Conservation (phyloP, 2,113 vertebrate genomes). For the Microcebus ravelobensis region DNA sequence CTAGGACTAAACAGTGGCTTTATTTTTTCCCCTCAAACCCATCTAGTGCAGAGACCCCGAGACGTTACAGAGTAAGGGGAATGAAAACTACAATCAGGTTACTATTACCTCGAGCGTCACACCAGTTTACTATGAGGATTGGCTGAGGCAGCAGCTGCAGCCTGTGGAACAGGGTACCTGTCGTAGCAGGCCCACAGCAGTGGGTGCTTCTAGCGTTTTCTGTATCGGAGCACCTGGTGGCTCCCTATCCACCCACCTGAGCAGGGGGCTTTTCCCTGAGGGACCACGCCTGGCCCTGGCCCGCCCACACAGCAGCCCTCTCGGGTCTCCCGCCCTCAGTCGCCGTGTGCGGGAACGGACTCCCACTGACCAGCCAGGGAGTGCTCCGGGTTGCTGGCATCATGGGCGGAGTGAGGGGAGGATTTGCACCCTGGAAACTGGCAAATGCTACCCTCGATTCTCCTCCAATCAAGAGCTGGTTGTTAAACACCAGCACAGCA, state of each 20-base stretch:
- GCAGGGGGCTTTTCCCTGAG: neutral
- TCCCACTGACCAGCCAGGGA: neutral
- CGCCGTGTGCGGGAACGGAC: neutral
- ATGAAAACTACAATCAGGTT: rapidly evolving
- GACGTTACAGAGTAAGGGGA: rapidly evolving
- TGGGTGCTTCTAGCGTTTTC: rapidly evolving
- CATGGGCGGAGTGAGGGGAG: neutral
- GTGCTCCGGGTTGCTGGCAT: neutral
- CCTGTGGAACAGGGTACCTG: rapidly evolving
- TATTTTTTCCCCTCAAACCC: neutral
- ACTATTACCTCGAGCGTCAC: rapidly evolving
- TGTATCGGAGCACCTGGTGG: rapidly evolving
- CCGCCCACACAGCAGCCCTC: neutral
- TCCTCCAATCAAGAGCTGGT: neutral
- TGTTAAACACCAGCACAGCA: neutral
- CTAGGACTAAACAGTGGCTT: neutral
- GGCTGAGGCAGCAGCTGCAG: rapidly evolving
- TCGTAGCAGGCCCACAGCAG: rapidly evolving
- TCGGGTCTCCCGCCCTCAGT: neutral
- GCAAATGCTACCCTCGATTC: neutral
- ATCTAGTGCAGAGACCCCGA: rapidly evolving
- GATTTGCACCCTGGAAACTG: neutral
- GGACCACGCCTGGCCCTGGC: neutral
- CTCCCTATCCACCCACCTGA: neutral
- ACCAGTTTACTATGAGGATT: rapidly evolving